Evolutionary conservation across 2,888 invertebrate genomes (phyloP).

Genomic region (Julus scanicus): DNA sequence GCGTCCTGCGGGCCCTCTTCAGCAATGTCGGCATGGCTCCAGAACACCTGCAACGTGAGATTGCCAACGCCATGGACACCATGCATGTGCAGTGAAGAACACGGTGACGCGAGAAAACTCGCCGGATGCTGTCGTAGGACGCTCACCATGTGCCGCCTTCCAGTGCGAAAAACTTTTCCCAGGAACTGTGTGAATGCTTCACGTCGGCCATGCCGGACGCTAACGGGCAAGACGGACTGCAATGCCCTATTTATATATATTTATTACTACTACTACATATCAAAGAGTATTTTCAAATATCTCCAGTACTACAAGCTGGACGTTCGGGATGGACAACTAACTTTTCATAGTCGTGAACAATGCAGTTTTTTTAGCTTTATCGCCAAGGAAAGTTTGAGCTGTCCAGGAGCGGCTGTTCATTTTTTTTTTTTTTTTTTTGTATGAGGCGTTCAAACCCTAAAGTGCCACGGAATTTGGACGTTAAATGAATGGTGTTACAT

Average conservation of each 20-base stretch:
- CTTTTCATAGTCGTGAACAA: background rate
- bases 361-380: background rate
- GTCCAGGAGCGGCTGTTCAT: too few species aligned
- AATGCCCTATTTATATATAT: slow-evolving; percentile 56
- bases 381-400: background rate
- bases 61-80: slow-evolving; percentile 69
- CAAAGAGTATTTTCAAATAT: slow-evolving; percentile 57
- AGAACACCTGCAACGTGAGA: slow-evolving; percentile 75
- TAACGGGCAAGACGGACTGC: background rate
- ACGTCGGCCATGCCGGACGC: background rate
- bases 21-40: slow-evolving; percentile 75
- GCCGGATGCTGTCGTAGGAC: too few species aligned
- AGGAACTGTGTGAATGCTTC: background rate
- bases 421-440: too few species aligned
- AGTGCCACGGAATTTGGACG: too few species aligned
- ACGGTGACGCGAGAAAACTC: too few species aligned
- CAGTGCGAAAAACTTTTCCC: background rate
- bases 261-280: slow-evolving; percentile 57
- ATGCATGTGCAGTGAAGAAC: slow-evolving; percentile 6
- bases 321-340: slow-evolving; percentile 52
- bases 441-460: too few species aligned
- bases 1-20: slow-evolving; percentile 80
- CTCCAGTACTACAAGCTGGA: slow-evolving; percentile 57
- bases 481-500: too few species aligned
- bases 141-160: background rate